A percentile compares a stretch with the other conserved stretches of the same genome.
Conservation (phyloP, 2,888 invertebrate species). For the Yponomeuta plumbellus region DNA sequence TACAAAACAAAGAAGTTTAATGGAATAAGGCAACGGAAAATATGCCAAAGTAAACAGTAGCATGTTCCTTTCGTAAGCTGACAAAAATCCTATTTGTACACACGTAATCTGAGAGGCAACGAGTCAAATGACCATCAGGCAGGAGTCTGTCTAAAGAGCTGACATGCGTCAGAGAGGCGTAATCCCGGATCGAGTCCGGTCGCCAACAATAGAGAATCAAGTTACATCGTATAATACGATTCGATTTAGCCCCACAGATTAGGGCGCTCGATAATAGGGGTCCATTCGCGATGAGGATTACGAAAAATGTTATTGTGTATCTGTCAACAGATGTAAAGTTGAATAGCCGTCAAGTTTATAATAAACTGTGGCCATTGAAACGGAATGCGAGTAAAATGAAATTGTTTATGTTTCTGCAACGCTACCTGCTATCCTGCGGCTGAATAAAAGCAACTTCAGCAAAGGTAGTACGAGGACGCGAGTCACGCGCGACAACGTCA, state of each 20-base stretch:
- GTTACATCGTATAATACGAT: slow-evolving; percentile 15
- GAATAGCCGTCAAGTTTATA: background rate
- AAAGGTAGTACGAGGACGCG: no score
- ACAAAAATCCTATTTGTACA: slow-evolving; percentile 3
- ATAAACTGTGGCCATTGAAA: background rate
- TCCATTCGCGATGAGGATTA: background rate
- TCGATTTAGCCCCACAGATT: slow-evolving; percentile 11
- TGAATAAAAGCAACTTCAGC: no score
- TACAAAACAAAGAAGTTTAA: background rate
- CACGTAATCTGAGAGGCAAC: slow-evolving; percentile 18
- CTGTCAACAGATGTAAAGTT: slow-evolving; percentile 9
- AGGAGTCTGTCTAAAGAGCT: slow-evolving; percentile 15
- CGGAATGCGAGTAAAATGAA: background rate
- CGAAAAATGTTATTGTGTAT: background rate
- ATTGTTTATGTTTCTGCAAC: background rate
- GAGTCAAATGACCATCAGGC: slow-evolving; percentile 47
- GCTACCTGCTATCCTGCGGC: no score
- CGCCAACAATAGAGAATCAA: slow-evolving; percentile 7
- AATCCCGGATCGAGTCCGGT: slow-evolving; percentile 6
- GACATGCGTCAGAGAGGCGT: slow-evolving; percentile 10
- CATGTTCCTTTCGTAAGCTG: background rate
- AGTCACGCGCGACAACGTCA: no score
- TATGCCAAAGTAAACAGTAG: background rate
- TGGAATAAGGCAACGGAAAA: background rate
- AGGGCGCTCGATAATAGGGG: slow-evolving; percentile 12